These are phyloP conservation scores for Elymnias hypermnestra DNA, from an alignment of 1,140 invertebrate genomes.

Conservation along the genomic window DNA sequence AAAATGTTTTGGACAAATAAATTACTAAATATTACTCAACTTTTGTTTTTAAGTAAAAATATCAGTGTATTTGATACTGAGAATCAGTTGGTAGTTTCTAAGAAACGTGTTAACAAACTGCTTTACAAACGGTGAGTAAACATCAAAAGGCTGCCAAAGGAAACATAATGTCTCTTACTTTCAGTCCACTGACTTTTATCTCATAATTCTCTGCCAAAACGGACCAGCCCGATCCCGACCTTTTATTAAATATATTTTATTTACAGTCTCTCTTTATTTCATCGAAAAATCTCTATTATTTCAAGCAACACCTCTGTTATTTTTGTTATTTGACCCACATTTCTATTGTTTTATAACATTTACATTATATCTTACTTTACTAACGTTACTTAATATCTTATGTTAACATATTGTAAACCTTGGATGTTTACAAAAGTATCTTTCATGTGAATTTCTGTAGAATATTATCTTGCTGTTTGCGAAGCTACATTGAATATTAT, in stretches of 20 bases:
- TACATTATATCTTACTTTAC: too few relatives aligned
- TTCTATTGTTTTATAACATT: background rate
- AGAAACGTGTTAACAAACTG: slow-evolving; percentile 3
- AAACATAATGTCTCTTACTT: slow-evolving; percentile 34
- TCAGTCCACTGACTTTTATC: slow-evolving; percentile 30
- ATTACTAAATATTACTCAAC: too few relatives aligned
- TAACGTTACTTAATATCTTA: too few relatives aligned
- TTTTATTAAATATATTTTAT: slow-evolving; percentile 43
- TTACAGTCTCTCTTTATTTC: slow-evolving; percentile 10
- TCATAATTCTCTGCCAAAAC: slow-evolving; percentile 35
- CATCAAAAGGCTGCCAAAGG: slow-evolving; percentile 24
- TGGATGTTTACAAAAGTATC: too few relatives aligned
- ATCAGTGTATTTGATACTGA: too few relatives aligned
- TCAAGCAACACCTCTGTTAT: slow-evolving; percentile 1
- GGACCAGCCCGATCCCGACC: slow-evolving; percentile 20
- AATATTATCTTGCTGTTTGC: too few relatives aligned
- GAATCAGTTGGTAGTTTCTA: too few relatives aligned
- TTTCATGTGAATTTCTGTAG: too few relatives aligned
- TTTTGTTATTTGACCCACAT: background rate
- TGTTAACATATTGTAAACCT: too few relatives aligned
- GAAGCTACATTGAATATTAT: too few relatives aligned
- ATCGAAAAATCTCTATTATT: background rate
- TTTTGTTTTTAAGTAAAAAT: too few relatives aligned
- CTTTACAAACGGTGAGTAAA: background rate
- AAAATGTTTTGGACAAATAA: too few relatives aligned